These are phyloP conservation scores for Taurulus bubalis DNA, from an alignment of 2,113 vertebrate genomes.

Conservation along the genomic window DNA sequence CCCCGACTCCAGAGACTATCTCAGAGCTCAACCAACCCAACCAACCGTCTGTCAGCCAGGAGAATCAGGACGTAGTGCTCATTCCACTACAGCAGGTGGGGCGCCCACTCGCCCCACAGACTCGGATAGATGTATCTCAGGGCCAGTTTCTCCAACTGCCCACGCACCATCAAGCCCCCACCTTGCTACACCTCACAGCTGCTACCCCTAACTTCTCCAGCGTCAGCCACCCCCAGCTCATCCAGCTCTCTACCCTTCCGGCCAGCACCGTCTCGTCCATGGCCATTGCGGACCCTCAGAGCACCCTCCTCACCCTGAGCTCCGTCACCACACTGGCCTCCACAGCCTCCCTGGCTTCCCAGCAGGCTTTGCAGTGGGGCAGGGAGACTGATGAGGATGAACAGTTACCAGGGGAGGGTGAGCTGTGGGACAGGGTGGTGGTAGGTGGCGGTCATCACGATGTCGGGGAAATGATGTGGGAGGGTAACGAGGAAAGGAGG, in stretches of 20 bases:
- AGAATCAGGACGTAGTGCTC: slow-evolving; percentile 1
- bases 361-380: slow-evolving; percentile 29
- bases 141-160: slow-evolving; percentile 46
- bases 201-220: slow-evolving; percentile 20
- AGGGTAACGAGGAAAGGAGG: slow-evolving; percentile 33
- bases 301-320: slow-evolving; percentile 50
- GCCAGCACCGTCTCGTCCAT: slow-evolving; percentile 6
- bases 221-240: slow-evolving; percentile 41
- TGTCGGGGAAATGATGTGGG: slow-evolving; percentile 51
- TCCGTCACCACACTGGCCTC: slow-evolving; percentile 40
- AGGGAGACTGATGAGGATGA: slow-evolving; percentile 3
- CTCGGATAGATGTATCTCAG: slow-evolving; percentile 25
- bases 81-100: slow-evolving; percentile 55
- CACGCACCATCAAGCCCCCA: slow-evolving; percentile 29
- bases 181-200: slow-evolving; percentile 42
- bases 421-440: slow-evolving; percentile 61
- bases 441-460: slow-evolving; percentile 25
- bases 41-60: slow-evolving; percentile 2
- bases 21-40: slow-evolving; percentile 41
- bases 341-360: slow-evolving; percentile 22
- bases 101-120: slow-evolving; percentile 35
- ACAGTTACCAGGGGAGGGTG: slow-evolving; percentile 36
- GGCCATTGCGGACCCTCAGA: background rate
- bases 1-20: slow-evolving; percentile 83
- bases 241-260: slow-evolving; percentile 43